Base-by-base conservation (phyloP, 2,797 vertebrate genomes). In the Enteromius paludinosus region DNA sequence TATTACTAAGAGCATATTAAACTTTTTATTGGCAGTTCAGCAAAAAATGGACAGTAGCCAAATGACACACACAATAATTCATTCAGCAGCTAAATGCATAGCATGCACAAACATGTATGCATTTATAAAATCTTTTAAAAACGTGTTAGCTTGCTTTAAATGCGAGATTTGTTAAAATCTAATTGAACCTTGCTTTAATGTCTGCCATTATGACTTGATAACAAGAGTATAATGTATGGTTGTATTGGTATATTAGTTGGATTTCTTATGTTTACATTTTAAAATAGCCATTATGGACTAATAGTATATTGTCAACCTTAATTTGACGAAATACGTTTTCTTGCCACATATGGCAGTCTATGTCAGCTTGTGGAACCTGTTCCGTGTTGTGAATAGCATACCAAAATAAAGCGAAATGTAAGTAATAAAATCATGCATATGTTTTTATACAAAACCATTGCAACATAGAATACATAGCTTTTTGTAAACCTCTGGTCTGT, bases 1-100 rank as follows among this genome's bases (percentile, higher is more conserved):
- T 62, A 76, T 76, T 17, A 17, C 56, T n/a, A 4, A 45, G 56
- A 76, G 54, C 74, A 61, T 41, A 43, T 41, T 28, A 62, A n/a
- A 7, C 9, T 17, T 23, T 56, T 59, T 41, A 75, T 25, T 76
- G 56, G 38, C 38, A 76, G 23, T 62, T 76, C 74, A 45, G 56
- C 35, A 45, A 45, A 62, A 45, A 45, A 56, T 45, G 23, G 9
- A 30, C 23, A 18, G 5, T 18, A n/a, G 12, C 9, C 9, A 4
- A 25, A 59, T 4, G 23, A 71, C 47, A 25, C 15, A 28, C 14
- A 12, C 35, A 35, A n/a, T 3, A 35, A 49, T 28, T 20, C 8
- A 49, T 52, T 45, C 30, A 54, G 18, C 1, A n/a, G 30, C 28
- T n/a, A 73, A 71, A 28, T 33, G 20, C 10, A 23, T 8, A 47